Evolutionary conservation across 2,888 invertebrate genomes (phyloP).

Genomic region (Pachliopta kotzebuea): DNA sequence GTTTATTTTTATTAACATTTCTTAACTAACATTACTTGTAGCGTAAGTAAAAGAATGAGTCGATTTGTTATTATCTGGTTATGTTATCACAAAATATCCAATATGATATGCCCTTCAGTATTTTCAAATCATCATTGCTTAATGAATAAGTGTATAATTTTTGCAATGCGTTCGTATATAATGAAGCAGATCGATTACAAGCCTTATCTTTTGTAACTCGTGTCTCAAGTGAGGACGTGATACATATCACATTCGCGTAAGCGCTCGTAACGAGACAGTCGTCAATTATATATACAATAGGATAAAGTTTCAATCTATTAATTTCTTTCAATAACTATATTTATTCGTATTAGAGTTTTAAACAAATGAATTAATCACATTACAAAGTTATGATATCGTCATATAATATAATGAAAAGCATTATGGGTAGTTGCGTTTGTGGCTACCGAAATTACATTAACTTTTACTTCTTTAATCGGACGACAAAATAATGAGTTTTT

Average conservation of each 20-base stretch:
- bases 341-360: background rate
- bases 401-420: background rate
- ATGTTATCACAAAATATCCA: background rate
- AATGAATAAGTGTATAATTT: background rate
- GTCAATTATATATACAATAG: conserved; percentile 27
- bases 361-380: conserved; percentile 4
- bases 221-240: conserved; percentile 54
- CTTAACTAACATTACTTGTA: background rate
- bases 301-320: conserved; percentile 37
- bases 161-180: conserved; percentile 2
- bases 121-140: conserved; percentile 5
- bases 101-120: background rate
- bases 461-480: background rate
- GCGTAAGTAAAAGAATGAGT: background rate
- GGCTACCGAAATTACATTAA: background rate
- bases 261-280: conserved; percentile 3
- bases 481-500: no score
- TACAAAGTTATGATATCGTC: conserved; percentile 1
- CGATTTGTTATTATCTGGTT: background rate
- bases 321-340: conserved; percentile 35
- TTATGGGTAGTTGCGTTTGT: background rate
- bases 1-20: background rate
- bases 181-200: conserved; percentile 29
- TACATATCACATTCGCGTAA: conserved; percentile 47
- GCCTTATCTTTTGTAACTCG: conserved; percentile 38